Conservation (phyloP, 2,113 vertebrate genomes). For the Alaudala cheleensis region DNA sequence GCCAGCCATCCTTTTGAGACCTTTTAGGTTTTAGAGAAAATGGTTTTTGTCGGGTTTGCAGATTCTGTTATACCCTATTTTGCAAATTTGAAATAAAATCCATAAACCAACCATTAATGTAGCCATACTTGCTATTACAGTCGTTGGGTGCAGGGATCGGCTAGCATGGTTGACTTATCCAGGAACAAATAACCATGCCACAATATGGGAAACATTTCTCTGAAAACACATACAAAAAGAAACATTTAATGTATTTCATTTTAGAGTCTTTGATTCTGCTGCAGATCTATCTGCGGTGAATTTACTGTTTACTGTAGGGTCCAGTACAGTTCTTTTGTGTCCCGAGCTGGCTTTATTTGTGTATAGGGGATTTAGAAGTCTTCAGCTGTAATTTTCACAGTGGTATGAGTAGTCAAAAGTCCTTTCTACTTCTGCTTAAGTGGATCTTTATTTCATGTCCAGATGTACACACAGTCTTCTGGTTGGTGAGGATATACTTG, state of each 20-base stretch:
- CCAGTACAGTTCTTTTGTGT: background rate
- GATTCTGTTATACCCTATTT: background rate
- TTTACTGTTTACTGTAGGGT: background rate
- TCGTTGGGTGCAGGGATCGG: background rate
- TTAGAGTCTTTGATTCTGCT: background rate
- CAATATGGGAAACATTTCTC: background rate
- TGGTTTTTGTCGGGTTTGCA: background rate
- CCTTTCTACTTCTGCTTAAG: background rate
- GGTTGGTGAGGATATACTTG: background rate
- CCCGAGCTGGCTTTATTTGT: background rate
- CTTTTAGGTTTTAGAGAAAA: background rate
- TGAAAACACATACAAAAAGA: background rate
- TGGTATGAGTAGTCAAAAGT: background rate
- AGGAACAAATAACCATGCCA: background rate
- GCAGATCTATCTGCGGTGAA: background rate
- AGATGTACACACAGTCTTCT: background rate
- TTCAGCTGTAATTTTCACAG: background rate
- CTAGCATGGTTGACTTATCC: background rate
- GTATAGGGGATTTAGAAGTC: background rate
- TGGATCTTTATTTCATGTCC: background rate
- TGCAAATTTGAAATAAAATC: background rate
- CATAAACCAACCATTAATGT: background rate
- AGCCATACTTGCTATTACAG: background rate
- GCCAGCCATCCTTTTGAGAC: background rate
- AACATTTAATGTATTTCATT: background rate